phyloP scores from a whole-genome alignment of 2,888 invertebrate genomes.

The Thera britannica region DNA sequence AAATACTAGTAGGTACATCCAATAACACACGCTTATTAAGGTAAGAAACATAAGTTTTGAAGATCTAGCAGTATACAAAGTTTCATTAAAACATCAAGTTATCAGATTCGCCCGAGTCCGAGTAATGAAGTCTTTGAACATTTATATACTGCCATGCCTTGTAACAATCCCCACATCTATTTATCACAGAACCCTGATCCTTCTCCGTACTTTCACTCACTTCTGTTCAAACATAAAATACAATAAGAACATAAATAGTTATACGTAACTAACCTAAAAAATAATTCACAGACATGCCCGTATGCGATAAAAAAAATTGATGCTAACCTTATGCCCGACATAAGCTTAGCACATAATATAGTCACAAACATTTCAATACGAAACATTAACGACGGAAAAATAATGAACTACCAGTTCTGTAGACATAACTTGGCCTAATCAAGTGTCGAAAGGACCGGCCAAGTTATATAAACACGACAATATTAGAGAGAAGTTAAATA shows the following conservation, averaged over 20 bases:
- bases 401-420: constrained; percentile 26
- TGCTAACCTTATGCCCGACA: constrained; percentile 33
- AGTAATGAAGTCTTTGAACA: constrained; percentile 13
- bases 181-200: constrained; percentile 74
- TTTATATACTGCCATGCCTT: constrained; percentile 49
- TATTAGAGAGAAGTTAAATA: constrained; percentile 53
- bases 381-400: constrained; percentile 37
- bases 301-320: constrained; percentile 15
- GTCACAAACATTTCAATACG: constrained; percentile 31
- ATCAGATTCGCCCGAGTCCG: constrained; percentile 26
- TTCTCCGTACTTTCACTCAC: constrained; percentile 48
- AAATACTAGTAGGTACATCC: constrained; percentile 48
- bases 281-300: constrained; percentile 29
- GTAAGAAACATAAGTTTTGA: constrained; percentile 50
- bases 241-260: constrained; percentile 42
- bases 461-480: neutral
- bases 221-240: constrained; percentile 52
- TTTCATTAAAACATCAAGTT: constrained; percentile 17
- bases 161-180: constrained; percentile 51
- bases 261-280: constrained; percentile 39
- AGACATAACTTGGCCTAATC: constrained; percentile 27
- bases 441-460: neutral
- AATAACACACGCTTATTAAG: constrained; percentile 50
- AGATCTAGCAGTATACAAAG: constrained; percentile 51
- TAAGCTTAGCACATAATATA: constrained; percentile 25